These are phyloP conservation scores for Irena cyanogastra DNA, from an alignment of 2,113 vertebrate species.

Conservation along the genomic window DNA sequence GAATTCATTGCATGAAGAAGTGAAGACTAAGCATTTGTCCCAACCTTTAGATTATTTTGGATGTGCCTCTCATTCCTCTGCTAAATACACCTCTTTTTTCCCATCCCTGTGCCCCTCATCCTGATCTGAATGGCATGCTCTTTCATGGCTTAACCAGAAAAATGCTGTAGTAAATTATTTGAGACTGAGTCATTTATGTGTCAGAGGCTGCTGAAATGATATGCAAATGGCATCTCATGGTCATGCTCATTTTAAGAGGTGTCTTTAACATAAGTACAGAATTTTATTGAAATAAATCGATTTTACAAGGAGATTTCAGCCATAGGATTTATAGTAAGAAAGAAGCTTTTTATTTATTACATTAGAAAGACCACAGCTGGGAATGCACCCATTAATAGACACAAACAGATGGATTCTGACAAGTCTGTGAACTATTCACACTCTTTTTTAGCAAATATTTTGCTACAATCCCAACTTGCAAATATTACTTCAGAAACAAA, in stretches of 20 bases:
- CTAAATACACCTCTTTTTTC: neutral
- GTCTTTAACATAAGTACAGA: neutral
- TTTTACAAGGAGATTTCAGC: conserved; percentile 40
- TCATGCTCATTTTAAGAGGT: neutral
- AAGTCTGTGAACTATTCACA: conserved; percentile 44
- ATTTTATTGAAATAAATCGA: conserved; percentile 33
- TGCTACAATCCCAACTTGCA: conserved; percentile 52
- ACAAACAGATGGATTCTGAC: conserved; percentile 66
- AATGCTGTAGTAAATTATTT: neutral
- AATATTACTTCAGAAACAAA: conserved; percentile 58
- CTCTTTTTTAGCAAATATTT: conserved; percentile 63
- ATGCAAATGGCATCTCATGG: neutral
- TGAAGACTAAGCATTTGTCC: neutral
- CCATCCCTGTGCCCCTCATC: neutral
- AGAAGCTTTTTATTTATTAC: conserved; percentile 26
- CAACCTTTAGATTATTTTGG: neutral
- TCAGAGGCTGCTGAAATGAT: neutral
- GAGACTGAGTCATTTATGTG: neutral
- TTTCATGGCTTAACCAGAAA: neutral
- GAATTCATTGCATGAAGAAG: neutral
- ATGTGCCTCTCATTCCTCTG: neutral
- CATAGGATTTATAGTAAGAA: conserved; percentile 5
- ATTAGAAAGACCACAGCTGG: conserved; percentile 46
- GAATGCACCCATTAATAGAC: conserved; percentile 45
- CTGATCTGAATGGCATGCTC: neutral